phyloP scores from a whole-genome alignment of 2,113 vertebrate genomes.

The Alligator sinensis region DNA sequence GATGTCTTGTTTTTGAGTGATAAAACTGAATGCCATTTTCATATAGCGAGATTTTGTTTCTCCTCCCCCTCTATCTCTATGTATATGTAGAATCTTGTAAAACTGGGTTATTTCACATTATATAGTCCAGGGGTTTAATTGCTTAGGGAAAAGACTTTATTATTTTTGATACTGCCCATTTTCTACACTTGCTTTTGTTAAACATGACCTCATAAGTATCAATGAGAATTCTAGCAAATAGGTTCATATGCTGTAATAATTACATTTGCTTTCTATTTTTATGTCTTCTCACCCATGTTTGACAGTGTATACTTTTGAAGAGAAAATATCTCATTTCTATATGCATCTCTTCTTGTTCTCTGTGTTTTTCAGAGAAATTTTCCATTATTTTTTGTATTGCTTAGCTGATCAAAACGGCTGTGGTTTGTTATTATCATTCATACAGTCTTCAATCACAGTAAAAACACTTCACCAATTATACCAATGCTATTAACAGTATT shows the following conservation, averaged over 20 bases:
- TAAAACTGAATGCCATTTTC: background rate
- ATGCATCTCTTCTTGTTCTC: background rate
- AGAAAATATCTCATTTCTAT: background rate
- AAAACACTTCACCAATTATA: too few species aligned
- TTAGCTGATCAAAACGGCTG: background rate
- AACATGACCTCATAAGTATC: background rate
- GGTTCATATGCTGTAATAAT: background rate
- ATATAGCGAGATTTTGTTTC: background rate
- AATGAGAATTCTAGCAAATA: background rate
- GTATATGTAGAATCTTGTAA: too few species aligned
- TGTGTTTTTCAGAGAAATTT: background rate
- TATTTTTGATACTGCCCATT: background rate
- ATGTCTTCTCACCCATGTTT: background rate
- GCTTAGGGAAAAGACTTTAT: background rate
- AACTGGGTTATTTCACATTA: too few species aligned
- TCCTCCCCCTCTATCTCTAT: background rate
- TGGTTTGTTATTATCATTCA: too few species aligned
- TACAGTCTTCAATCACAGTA: too few species aligned
- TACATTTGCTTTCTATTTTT: slow-evolving; percentile 22
- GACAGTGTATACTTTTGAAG: slow-evolving; percentile 13
- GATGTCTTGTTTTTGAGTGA: background rate
- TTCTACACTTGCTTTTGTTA: background rate
- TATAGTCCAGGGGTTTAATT: background rate
- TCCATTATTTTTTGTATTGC: background rate
- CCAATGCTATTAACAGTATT: too few species aligned